A percentile compares a stretch with the other conserved stretches of the same genome.
These are phyloP conservation scores for Tetranychus piercei DNA, from an alignment of 2,888 invertebrate species.

Conservation along the genomic window DNA sequence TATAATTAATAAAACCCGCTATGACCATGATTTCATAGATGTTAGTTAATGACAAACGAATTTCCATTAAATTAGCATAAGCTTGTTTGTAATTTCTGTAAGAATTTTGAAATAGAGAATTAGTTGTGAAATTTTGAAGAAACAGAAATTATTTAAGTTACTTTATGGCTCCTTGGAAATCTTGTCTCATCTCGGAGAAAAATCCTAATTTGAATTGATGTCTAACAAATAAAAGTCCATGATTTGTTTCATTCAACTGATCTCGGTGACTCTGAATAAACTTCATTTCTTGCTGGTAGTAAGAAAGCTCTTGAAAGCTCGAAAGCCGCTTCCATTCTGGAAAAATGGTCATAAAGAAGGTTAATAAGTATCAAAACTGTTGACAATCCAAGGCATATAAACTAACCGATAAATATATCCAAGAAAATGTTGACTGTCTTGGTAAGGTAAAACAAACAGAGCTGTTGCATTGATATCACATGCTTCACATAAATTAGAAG, in stretches of 20 bases:
- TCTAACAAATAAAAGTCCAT: slow-evolving; percentile 74
- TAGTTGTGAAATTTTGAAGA: background rate
- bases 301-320: slow-evolving; percentile 78
- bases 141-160: slow-evolving; percentile 23
- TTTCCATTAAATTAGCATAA: slow-evolving; percentile 71
- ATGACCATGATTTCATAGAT: slow-evolving; percentile 78
- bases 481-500: slow-evolving; percentile 67
- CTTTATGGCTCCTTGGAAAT: slow-evolving; percentile 59
- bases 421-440: slow-evolving; percentile 42
- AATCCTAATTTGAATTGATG: slow-evolving; percentile 95
- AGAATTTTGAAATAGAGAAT: slow-evolving; percentile 1
- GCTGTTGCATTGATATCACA: slow-evolving; percentile 82
- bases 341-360: slow-evolving; percentile 16
- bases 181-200: slow-evolving; percentile 79
- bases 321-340: slow-evolving; percentile 75
- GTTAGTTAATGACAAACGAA: slow-evolving; percentile 71
- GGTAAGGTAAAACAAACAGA: slow-evolving; percentile 67
- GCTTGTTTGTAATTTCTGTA: slow-evolving; percentile 49
- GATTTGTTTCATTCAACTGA: slow-evolving; percentile 68
- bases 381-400: background rate
- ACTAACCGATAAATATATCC: slow-evolving; percentile 14
- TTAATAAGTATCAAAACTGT: background rate
- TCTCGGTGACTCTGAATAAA: slow-evolving; percentile 71
- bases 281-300: slow-evolving; percentile 73
- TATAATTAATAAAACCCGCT: slow-evolving; percentile 87